These are phyloP conservation scores for Heliocidaris erythrogramma DNA, from an alignment of 35 echinoderm and acorn worm species.

Conservation along the genomic window DNA sequence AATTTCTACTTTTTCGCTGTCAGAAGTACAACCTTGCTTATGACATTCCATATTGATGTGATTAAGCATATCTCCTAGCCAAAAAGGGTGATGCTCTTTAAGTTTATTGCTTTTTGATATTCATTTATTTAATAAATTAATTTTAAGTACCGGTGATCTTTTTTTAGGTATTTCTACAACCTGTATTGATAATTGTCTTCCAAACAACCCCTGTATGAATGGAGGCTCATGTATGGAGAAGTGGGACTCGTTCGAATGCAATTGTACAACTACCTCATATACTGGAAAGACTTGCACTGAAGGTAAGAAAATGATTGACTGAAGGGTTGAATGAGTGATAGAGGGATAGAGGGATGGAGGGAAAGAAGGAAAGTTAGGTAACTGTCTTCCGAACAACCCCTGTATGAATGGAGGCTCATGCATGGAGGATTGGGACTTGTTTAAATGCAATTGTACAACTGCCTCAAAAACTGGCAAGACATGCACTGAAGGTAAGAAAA, in stretches of 20 bases:
- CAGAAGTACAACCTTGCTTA: too few species aligned
- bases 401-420: constrained; percentile 30
- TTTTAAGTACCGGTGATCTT: not conserved
- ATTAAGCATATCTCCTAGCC: too few species aligned
- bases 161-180: constrained; percentile 46
- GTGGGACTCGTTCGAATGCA: constrained; percentile 36
- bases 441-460: constrained; percentile 24
- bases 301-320: constrained; percentile 36
- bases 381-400: not conserved
- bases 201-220: constrained; percentile 45
- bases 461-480: constrained; percentile 51
- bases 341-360: not conserved
- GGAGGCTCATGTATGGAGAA: constrained; percentile 49
- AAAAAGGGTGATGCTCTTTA: too few species aligned
- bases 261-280: constrained; percentile 56
- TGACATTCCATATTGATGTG: too few species aligned
- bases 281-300: constrained; percentile 52
- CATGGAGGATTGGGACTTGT: constrained; percentile 41
- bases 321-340: not conserved
- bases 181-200: constrained; percentile 55
- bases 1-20: too few species aligned
- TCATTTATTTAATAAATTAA: not conserved
- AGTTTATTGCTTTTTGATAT: too few species aligned
- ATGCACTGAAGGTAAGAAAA: constrained; percentile 43
- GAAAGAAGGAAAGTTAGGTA: too few species aligned